Base-by-base conservation (phyloP, 2,113 vertebrate genomes). In the Plecturocebus donacophilus region DNA sequence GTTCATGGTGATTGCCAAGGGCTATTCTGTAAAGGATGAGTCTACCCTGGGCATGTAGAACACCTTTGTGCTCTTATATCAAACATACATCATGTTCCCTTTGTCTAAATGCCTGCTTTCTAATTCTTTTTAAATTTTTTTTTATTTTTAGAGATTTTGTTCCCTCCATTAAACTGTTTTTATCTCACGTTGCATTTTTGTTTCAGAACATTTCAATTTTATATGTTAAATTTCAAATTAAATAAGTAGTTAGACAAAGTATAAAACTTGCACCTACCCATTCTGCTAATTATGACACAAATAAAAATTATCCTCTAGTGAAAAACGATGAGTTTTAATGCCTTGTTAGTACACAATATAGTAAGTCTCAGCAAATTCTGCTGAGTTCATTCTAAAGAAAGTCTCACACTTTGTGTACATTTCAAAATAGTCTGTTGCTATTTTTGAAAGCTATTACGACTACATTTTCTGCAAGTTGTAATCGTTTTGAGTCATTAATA, bases 371-470 rank as follows among this genome's bases (percentile, higher is more conserved):
- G 66, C 42, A 84, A 87, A 87, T 38, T 30, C 12, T 85, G 23
- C 17, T n/a, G 66, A 38, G 19, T 35, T 92, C 42, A 25, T 77
- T 79, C 96, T 76, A 16, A 80, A 94, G 0, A 95, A 96, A 98
- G 90, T 83, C 3, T 96, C 49, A 54, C 10, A n/a, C 40, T 90
- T 3, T 0, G 82, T 66, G 3, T 90, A 56, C 58, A 88, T 56
- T 98, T 97, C 92, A 91, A 86, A 90, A 95, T 82, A 66, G 47
- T 90, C 61, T 87, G 54, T 73, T 23, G n/a, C 16, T 87, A 66
- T 96, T 97, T 96, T 81, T 75, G 89, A 87, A 97, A 95, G 70
- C 32, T 79, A 87, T 82, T 89, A 77, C 58, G 14, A 68, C 19
- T 47, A 14, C 3, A 88, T 54, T 96, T 94, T 97, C 54, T 93